Evolutionary conservation across 2,113 vertebrate genomes (phyloP).

Genomic region (Eupsittula cactorum): DNA sequence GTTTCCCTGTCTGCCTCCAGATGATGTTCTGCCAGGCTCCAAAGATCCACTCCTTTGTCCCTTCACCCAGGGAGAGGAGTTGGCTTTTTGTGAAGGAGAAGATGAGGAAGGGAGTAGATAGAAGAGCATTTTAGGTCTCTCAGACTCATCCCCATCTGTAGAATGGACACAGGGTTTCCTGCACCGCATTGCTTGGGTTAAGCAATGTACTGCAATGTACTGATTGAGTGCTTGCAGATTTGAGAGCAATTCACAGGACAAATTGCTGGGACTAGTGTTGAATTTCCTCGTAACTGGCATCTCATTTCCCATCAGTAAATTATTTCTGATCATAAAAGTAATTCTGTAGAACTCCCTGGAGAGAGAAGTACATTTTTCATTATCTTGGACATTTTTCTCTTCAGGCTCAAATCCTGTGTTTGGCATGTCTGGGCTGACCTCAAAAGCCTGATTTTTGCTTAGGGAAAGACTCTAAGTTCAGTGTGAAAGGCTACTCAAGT

Average conservation of each 20-base stretch:
- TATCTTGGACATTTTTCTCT: not conserved
- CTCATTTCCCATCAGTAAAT: constrained; percentile 23
- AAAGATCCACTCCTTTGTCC: not conserved
- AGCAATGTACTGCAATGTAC: not conserved
- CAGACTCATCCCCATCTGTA: not conserved
- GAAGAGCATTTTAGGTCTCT: not conserved
- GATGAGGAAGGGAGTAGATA: not conserved
- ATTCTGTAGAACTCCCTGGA: not conserved
- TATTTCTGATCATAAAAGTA: not conserved
- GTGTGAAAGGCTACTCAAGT: not conserved
- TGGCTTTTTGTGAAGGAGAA: not conserved
- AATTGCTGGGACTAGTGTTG: not conserved
- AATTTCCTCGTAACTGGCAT: not conserved
- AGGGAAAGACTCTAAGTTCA: not conserved
- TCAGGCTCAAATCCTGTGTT: not conserved
- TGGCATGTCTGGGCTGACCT: not conserved
- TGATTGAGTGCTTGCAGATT: not conserved
- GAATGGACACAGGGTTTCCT: not conserved
- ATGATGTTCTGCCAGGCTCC: not conserved
- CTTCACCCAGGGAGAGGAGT: not conserved
- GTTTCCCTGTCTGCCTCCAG: not conserved
- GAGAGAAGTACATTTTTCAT: constrained; percentile 1
- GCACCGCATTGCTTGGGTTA: not conserved
- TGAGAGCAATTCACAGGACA: not conserved
- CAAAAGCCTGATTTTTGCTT: not conserved